Base-by-base conservation (phyloP, 2,797 vertebrate genomes). In the Microctenopoma lineatum region DNA sequence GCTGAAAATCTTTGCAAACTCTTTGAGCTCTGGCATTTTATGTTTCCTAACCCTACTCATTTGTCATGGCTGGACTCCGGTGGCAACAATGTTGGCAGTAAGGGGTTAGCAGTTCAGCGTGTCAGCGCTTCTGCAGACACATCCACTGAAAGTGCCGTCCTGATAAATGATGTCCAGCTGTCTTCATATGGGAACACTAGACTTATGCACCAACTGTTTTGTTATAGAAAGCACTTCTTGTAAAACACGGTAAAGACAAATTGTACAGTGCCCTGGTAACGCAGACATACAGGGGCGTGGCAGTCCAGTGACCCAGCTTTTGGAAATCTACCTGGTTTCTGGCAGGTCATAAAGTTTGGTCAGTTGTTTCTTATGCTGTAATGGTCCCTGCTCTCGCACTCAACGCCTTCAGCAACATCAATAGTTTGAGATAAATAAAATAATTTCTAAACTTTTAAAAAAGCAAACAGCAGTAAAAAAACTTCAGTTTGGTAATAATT, bases 41-140 rank as follows among this genome's bases (percentile, higher is more conserved):
- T 39, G 74, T 61, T 55, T 67, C 77, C 48, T 2, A 15, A 63
- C 55, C 29, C 66, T 69, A 76, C 75, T 80, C 81, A 85, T 90
- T 83, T 85, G 83, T 89, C 85, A 89, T 5, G 38, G 48, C 65
- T 9, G 39, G 63, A 59, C 76, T 89, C 78, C 78, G 81, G 77
- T 83, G 77, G 78, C 82, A 83, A 72, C 65, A 73, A 50, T 48
- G n/a, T 36, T 85, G 71, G 78, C 87, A 81, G 85, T 39, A 71
- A 75, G 58, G 42, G 27, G 64, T 59, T 50, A 70, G 66, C 77
- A 73, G 76, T 87, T 85, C 77, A 81, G 66, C 80, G 68, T 12
- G 74, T 92, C 87, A 91, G 84, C 77, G 44, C 79, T 89, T 89
- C 81, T 86, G 78, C 73, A 57, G 74, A 86, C 82, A 79, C 62